Evolutionary conservation across 2,113 vertebrate genomes (phyloP), one percentile per base, ranked within the genome.

Genomic region (Vombatus ursinus): DNA sequence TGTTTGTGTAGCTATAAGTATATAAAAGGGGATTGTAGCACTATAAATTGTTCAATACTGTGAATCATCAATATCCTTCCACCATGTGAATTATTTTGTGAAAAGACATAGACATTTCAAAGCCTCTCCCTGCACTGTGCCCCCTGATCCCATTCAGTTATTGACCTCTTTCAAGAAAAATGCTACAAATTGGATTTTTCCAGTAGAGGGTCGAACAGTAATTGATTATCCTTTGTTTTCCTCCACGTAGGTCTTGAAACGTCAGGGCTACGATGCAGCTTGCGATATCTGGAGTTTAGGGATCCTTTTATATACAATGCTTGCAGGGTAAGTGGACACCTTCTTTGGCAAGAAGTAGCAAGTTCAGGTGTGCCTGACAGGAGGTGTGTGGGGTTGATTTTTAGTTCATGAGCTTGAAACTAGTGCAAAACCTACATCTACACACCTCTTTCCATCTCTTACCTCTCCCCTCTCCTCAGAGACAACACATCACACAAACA

Each of bases 231-330:
- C 14, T 0, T 84, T n/a, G 77, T 37, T 54, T 28, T 52, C 22
- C 10, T 92, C 92, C 44, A 0, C 61, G 0, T 91, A 99, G 99
- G 99, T 99, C 96, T 98, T 99, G 52, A 99, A 99, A 98, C 99
- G 99, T 50, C 99, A 99, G 96, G 99, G 99, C 92, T 99, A 99
- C 0, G 99, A 99, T 19, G 99, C 99, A 26, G 99, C 99, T 0
- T 99, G 99, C 94, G 99, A 99, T 97, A 99, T 99, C 97, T 99
- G 99, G 99, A 99, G 99, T 92, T 92, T 99, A 97, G 99, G 99
- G 11, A 99, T 99, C 97, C 98, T 99, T 31, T 97, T 99, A 2
- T 99, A 99, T 97, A 99, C 99, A 96, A 99, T 99, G 99, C 96
- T 99, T 95, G 99, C 99, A 49, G 99, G 99, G 99, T 99, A 94